These are phyloP conservation scores for Yasuhikotakia modesta DNA, from an alignment of 2,797 vertebrate genomes.

Conservation along the genomic window DNA sequence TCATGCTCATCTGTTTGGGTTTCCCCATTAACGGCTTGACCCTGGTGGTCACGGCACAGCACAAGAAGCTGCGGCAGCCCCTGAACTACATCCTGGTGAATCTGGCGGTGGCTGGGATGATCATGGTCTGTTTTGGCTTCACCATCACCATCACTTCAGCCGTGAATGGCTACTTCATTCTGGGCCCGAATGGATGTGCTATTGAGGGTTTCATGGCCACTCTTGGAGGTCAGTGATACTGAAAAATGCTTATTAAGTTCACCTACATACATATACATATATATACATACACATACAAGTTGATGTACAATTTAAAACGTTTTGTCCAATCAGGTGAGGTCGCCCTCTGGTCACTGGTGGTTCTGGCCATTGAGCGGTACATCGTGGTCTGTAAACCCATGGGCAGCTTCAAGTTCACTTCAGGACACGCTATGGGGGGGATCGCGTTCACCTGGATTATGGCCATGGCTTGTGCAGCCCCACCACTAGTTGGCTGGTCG, in stretches of 20 bases:
- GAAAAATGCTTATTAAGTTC: neutral
- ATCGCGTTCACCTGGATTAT: slow-evolving; percentile 72
- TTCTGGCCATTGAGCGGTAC: slow-evolving; percentile 58
- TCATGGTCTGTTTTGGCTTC: slow-evolving; percentile 73
- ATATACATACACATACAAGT: too few species aligned
- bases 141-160: slow-evolving; percentile 69
- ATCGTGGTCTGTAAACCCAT: slow-evolving; percentile 74
- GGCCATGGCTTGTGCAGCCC: slow-evolving; percentile 65
- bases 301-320: neutral
- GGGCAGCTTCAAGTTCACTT: slow-evolving; percentile 71
- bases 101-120: slow-evolving; percentile 69
- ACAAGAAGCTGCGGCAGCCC: slow-evolving; percentile 76
- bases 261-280: too few species aligned
- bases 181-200: slow-evolving; percentile 62
- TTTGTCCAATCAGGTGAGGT: slow-evolving; percentile 39
- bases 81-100: slow-evolving; percentile 77
- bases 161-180: slow-evolving; percentile 69
- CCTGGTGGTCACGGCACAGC: slow-evolving; percentile 72
- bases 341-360: slow-evolving; percentile 59
- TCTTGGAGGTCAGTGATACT: slow-evolving; percentile 66
- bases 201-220: slow-evolving; percentile 73
- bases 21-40: slow-evolving; percentile 76
- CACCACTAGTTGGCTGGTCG: slow-evolving; percentile 72
- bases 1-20: slow-evolving; percentile 71
- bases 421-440: slow-evolving; percentile 65